Conservation (phyloP, 2,888 invertebrate species). For the Brachynemurus nebulosus region DNA sequence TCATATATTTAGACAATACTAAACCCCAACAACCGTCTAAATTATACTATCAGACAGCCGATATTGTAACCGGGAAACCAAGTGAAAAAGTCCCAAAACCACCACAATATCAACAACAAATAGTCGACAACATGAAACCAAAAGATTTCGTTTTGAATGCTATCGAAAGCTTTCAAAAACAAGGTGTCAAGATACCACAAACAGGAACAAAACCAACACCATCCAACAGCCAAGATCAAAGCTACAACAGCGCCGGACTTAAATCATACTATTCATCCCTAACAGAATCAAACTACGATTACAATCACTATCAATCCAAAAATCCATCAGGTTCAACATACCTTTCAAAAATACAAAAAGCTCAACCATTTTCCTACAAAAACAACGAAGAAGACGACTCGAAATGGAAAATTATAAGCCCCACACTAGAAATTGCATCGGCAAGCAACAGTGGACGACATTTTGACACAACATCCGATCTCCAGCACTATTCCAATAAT, state of each 20-base stretch:
- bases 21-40: conserved; percentile 7
- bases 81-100: conserved; percentile 22
- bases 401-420: conserved; percentile 24
- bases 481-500: background rate
- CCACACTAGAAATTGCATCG: conserved; percentile 25
- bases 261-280: too few relatives aligned
- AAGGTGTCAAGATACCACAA: conserved; percentile 5
- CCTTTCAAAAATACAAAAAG: too few relatives aligned
- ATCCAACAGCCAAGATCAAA: background rate
- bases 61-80: conserved; percentile 22
- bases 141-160: conserved; percentile 12
- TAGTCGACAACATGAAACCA: too few relatives aligned
- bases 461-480: too few relatives aligned
- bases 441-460: background rate
- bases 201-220: background rate
- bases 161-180: conserved; percentile 12
- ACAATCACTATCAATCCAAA: too few relatives aligned
- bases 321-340: too few relatives aligned
- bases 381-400: background rate
- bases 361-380: too few relatives aligned
- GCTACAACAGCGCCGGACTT: background rate
- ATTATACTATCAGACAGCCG: conserved; percentile 13
- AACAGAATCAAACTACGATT: too few relatives aligned
- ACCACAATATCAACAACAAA: conserved; percentile 1
- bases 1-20: too few relatives aligned